Evolutionary conservation across 1,140 invertebrate species (phyloP).

Genomic region (Hycleus cichorii): DNA sequence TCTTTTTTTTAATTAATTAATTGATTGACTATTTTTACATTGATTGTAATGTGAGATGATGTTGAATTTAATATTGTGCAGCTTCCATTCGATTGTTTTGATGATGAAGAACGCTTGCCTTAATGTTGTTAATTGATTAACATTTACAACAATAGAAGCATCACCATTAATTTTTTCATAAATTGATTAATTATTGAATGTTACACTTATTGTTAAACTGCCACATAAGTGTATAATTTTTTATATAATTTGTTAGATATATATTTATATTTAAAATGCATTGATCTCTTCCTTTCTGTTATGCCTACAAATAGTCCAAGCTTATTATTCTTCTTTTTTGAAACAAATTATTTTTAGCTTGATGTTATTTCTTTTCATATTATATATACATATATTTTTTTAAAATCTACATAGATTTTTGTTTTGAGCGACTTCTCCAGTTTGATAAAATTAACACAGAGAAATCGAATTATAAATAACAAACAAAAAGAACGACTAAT

Average conservation of each 20-base stretch:
- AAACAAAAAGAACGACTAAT: constrained; percentile 10
- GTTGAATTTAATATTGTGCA: not conserved
- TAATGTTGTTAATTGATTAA: constrained; percentile 1
- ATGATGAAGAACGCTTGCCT: constrained; percentile 13
- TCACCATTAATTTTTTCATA: constrained; percentile 8
- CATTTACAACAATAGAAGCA: not conserved
- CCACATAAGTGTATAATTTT: too few relatives aligned
- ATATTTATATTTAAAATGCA: not conserved
- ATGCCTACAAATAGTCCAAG: constrained; percentile 9
- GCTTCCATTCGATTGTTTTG: constrained; percentile 6
- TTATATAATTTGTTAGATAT: too few relatives aligned
- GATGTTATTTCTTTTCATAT: too few relatives aligned
- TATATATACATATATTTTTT: too few relatives aligned
- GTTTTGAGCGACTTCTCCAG: too few relatives aligned
- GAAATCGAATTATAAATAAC: not conserved
- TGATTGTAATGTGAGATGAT: too few relatives aligned
- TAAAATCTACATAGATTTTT: too few relatives aligned
- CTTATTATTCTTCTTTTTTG: not conserved
- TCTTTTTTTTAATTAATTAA: not conserved
- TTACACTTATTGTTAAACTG: constrained; percentile 9
- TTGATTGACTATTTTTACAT: too few relatives aligned
- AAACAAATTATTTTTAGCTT: too few relatives aligned
- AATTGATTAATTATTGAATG: not conserved
- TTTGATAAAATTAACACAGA: too few relatives aligned
- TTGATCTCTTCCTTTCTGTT: constrained; percentile 9